phyloP scores from a whole-genome alignment of 1,140 invertebrate species.

The Sesamia nonagrioides region DNA sequence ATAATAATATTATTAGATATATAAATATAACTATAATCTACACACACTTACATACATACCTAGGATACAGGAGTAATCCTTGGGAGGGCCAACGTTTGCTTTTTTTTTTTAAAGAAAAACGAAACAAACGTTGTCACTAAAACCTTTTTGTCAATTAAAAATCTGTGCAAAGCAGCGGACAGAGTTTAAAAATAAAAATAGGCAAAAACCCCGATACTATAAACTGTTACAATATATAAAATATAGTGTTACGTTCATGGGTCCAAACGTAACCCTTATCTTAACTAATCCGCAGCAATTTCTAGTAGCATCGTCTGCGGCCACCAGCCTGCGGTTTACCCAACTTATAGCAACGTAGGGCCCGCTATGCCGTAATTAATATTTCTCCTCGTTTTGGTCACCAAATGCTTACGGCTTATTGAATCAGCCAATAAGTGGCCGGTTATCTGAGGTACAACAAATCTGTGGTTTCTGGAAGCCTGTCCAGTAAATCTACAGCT shows the following conservation, averaged over 20 bases:
- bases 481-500: not conserved
- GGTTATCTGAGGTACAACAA: not conserved
- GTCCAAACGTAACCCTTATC: not conserved
- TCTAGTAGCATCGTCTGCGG: not conserved
- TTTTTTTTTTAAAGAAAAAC: too few species aligned
- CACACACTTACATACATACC: too few species aligned
- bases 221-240: too few species aligned
- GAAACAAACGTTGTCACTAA: too few species aligned
- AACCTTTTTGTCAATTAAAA: too few species aligned
- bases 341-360: not conserved
- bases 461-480: not conserved
- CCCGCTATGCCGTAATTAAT: conserved; percentile 1
- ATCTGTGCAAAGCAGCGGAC: too few species aligned
- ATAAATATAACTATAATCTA: too few species aligned
- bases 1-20: too few species aligned
- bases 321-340: conserved; percentile 4
- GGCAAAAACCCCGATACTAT: too few species aligned
- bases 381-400: not conserved
- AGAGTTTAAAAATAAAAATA: too few species aligned
- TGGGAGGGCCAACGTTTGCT: too few species aligned
- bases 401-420: not conserved
- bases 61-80: too few species aligned
- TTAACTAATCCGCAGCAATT: not conserved
- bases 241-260: not conserved
- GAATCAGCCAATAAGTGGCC: not conserved